Evolutionary conservation across 2,797 vertebrate genomes (phyloP).

Genomic region (Hylomyscus alleni): DNA sequence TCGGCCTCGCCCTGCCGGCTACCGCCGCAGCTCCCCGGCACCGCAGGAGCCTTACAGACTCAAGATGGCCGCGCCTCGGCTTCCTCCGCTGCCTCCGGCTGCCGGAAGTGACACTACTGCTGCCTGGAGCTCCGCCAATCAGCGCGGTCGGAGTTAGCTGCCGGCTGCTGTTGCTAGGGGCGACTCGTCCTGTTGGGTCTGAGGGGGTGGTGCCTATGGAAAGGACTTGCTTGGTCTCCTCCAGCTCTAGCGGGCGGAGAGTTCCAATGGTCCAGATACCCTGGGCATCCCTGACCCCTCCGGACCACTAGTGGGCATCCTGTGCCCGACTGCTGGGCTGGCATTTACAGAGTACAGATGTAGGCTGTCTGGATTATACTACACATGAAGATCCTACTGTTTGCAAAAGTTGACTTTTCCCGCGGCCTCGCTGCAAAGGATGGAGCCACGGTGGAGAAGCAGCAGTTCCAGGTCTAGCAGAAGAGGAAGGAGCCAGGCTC

Average conservation of each 20-base stretch:
- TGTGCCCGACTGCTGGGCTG: not conserved
- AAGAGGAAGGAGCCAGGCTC: not conserved
- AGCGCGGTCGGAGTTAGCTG: not conserved
- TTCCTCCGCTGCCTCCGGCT: slow-evolving; percentile 90
- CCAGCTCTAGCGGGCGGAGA: not conserved
- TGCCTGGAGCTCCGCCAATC: slow-evolving; percentile 66
- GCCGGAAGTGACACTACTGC: slow-evolving; percentile 89
- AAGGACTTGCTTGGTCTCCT: rapidly evolving
- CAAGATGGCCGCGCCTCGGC: slow-evolving; percentile 96
- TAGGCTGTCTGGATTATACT: not conserved
- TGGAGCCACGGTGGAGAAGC: not conserved
- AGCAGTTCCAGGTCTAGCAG: rapidly evolving
- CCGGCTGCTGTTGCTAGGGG: slow-evolving; percentile 86
- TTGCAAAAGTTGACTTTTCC: not conserved
- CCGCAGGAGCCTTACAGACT: slow-evolving; percentile 89
- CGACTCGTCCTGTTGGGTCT: not conserved
- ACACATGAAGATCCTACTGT: not conserved
- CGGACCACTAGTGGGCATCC: not conserved
- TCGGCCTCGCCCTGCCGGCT: slow-evolving; percentile 58
- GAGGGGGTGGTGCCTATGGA: not conserved
- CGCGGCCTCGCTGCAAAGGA: rapidly evolving
- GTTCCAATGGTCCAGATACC: not conserved
- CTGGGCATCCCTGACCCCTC: not conserved
- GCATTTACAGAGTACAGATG: not conserved
- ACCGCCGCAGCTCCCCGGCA: slow-evolving; percentile 60